Base-by-base conservation (phyloP, 2,888 invertebrate species). In the Actias luna region DNA sequence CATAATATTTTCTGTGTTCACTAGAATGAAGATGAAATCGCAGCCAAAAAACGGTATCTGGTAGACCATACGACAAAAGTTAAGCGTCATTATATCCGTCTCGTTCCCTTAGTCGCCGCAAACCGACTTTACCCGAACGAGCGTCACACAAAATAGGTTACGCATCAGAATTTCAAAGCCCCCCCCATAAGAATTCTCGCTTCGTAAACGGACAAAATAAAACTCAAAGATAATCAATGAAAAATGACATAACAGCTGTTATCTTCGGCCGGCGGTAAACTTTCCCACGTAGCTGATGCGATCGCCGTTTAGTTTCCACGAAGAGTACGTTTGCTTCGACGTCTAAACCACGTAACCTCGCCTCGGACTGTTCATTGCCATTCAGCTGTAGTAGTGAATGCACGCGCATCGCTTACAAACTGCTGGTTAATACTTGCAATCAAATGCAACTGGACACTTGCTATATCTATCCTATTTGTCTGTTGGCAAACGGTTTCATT, bases 351-450 rank as follows among this genome's bases (percentile, higher is more conserved):
- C 55, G 55, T 29, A 55, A 55, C 27, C 55, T 29, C 18, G 29
- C 29, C n/a, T 2, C 16, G 29, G 7, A 55, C 36, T 35, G 36
- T 35, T 58, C 31, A 46, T 42, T 42, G 60, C 16, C 25, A 42
- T 46, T 60, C 27, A 29, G 7, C 29, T 16, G 18, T 46, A 46
- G 22, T 2, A 25, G 12, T 22, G 22, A 22, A 46, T 46, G 46
- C 46, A 46, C 55, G 55, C 29, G 29, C 27, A 29, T 27, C 55
- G 55, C 55, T 18, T 55, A 55, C 29, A 16, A 29, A 55, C 55
- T 55, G 27, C 5, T n/a, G 5, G 14, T 27, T 29, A 29, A 29
- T 29, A 29, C 55, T 55, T 55, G 16, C 18, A 52, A 52, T 29
- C 29, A 14, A 14, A n/a, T 29, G 27, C 52, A 52, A 16, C 27